Conservation (phyloP, 2,113 vertebrate species). For the western clawed frog (Xenopus tropicalis) region DNA sequence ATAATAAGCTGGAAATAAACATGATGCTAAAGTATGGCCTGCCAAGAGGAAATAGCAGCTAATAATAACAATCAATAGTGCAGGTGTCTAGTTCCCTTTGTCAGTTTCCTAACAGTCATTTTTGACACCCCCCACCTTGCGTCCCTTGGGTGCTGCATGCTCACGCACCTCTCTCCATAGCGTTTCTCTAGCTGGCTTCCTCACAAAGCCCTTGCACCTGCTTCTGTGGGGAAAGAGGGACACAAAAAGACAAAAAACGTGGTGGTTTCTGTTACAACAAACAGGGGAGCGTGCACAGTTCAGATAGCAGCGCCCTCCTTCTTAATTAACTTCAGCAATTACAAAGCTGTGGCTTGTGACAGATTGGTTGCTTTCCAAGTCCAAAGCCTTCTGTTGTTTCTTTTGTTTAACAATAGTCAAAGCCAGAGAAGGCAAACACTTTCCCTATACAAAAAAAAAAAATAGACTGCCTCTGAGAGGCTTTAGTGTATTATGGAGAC, state of each 20-base stretch:
- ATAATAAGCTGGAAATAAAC: too few species aligned
- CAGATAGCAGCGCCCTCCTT: conserved; percentile 30
- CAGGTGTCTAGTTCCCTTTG: background rate
- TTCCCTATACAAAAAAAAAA: background rate
- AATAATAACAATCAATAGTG: background rate
- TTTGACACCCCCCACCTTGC: background rate
- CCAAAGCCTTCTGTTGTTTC: conserved; percentile 24
- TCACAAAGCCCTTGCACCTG: background rate
- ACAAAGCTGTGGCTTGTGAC: conserved; percentile 12
- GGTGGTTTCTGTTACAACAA: conserved; percentile 13
- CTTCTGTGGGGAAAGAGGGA: background rate
- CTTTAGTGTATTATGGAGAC: conserved; percentile 3
- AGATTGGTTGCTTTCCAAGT: conserved; percentile 20
- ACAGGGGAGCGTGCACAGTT: background rate
- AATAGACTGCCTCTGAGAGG: conserved; percentile 7
- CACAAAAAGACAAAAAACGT: background rate
- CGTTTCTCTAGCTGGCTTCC: background rate
- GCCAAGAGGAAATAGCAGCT: background rate
- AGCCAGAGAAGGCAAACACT: conserved; percentile 24
- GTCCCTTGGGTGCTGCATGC: background rate
- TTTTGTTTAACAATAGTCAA: conserved; percentile 21
- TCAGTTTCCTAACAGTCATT: background rate
- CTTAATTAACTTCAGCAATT: conserved; percentile 45
- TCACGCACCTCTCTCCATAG: background rate
- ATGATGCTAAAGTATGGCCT: too few species aligned